Base-by-base conservation (phyloP, 2,888 invertebrate species). In the Chamaedrilus cognettii region DNA sequence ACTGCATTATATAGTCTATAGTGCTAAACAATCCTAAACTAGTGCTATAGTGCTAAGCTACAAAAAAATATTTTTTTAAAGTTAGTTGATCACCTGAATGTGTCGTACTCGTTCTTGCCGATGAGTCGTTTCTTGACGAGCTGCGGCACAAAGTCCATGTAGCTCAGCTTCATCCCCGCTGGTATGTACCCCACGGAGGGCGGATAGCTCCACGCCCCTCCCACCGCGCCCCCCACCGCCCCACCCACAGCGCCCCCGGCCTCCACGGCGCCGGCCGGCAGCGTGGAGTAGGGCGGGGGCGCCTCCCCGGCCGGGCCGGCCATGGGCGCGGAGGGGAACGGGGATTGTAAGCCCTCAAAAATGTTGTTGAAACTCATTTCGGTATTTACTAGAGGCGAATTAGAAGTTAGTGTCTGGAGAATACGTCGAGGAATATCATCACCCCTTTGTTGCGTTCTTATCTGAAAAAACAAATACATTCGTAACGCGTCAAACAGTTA, bases 101-200 rank as follows among this genome's bases (percentile, higher is more conserved):
- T 64, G 61, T 74, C 74, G 59, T 74, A 74, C 26, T 70, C 70
- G 50, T 73, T 64, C 19, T 66, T 66, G 56, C 69, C 67, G 32
- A 74, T 58, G 28, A 71, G 28, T 26, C 63, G 58, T 57, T 73
- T 73, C 60, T 64, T 61, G 11, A 70, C 60, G 4, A 73, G 7
- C 33, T 67, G 30, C 0, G 74, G 74, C n/a, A 74, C 70, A 51
- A 74, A 74, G 50, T 74, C 74, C 67, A 74, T 66, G 52, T 71
- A 73, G 19, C 71, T 70, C 50, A 74, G 59, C 56, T 67, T 69
- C 30, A 70, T 57, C 15, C 66, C 68, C 19, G 57, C 32, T 4
- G 67, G 68, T n/a, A 50, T 51, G 64, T 62, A 64, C 0, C 56
- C 50, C 15, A 60, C 50, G 11, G 56, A 32, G 11, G 59, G 32